Evolutionary conservation across 92 coral and sea anemone genomes (phyloP).

Genomic region (Scolanthus callimorphus): DNA sequence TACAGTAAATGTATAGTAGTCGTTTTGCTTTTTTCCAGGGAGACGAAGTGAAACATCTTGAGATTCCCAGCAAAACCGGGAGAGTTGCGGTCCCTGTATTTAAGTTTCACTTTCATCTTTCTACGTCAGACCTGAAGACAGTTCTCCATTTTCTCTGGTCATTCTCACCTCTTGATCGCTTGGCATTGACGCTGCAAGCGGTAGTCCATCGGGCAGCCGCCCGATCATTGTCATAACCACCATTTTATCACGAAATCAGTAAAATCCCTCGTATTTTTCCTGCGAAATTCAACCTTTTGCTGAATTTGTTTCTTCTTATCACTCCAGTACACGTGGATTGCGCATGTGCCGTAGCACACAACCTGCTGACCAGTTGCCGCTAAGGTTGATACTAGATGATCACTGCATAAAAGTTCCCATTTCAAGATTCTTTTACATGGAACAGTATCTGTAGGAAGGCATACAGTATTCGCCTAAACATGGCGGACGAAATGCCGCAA

Average conservation of each 20-base stretch:
- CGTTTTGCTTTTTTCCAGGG: neutral
- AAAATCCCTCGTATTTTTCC: constrained; percentile 2
- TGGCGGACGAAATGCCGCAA: neutral
- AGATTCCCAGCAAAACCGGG: no score
- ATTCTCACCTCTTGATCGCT: constrained; percentile 90
- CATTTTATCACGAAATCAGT: constrained; percentile 41
- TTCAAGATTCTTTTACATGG: no score
- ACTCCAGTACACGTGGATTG: constrained; percentile 87
- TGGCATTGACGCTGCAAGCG: constrained; percentile 96
- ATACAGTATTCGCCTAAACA: no score
- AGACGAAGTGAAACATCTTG: no score
- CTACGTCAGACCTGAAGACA: no score
- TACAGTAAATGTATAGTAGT: neutral
- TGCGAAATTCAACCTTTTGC: constrained; percentile 4
- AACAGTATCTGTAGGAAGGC: no score
- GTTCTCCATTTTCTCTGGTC: no score
- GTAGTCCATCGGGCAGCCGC: constrained; percentile 93
- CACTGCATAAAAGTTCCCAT: no score
- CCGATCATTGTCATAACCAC: constrained; percentile 99
- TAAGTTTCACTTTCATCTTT: no score
- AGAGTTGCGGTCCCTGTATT: no score
- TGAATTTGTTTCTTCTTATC: constrained; percentile 33
- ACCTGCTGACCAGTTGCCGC: constrained; percentile 21
- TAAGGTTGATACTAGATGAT: no score
- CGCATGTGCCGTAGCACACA: constrained; percentile 77